phyloP scores from a whole-genome alignment of 2,797 vertebrate species.

The Paratrypauchen microcephalus region DNA sequence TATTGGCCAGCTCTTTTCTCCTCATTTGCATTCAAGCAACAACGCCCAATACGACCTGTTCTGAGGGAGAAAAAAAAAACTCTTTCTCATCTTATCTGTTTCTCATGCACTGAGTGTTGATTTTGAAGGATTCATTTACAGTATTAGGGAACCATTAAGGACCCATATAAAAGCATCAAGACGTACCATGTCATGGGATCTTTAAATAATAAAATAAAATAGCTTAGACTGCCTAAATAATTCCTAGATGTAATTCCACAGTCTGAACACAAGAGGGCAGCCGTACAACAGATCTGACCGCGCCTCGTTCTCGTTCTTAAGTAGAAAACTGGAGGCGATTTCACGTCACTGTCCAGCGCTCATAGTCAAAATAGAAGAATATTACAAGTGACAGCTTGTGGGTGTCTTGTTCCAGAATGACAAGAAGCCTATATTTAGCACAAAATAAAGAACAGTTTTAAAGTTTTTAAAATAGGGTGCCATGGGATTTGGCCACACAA shows the following conservation, averaged over 20 bases:
- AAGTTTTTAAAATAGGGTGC: not conserved
- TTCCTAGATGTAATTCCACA: slow-evolving; percentile 22
- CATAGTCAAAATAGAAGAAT: not conserved
- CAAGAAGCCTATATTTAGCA: not conserved
- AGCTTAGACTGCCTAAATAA: not conserved
- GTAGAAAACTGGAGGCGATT: not conserved
- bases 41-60: no score
- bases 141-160: no score
- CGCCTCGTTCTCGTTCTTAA: not conserved
- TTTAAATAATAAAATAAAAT: not conserved
- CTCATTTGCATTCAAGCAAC: no score
- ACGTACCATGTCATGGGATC: no score
- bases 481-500: not conserved
- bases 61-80: no score
- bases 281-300: slow-evolving; percentile 37
- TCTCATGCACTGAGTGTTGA: no score
- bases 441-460: not conserved
- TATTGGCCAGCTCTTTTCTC: no score
- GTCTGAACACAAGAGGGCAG: slow-evolving; percentile 40
- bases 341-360: not conserved
- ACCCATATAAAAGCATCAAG: no score
- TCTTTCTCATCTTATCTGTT: no score
- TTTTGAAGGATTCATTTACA: no score
- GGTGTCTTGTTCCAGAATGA: not conserved
- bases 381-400: not conserved